These are phyloP conservation scores for Athripsodes cinereus DNA, from an alignment of 2,888 invertebrate genomes.

Conservation along the genomic window DNA sequence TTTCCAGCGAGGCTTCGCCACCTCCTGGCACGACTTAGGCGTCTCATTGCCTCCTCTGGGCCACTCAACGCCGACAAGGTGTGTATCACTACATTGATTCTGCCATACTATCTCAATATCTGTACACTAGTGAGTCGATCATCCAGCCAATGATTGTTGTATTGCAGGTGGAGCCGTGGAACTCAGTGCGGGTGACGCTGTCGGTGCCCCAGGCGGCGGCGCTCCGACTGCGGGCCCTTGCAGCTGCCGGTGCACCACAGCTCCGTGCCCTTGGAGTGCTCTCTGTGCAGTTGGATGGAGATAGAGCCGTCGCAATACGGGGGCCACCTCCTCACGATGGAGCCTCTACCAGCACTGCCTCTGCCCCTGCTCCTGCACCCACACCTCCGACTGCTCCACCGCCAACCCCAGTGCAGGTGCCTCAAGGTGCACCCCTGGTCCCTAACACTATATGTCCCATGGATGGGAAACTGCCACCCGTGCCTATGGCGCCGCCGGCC, in stretches of 20 bases:
- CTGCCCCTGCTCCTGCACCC: slow-evolving; percentile 35
- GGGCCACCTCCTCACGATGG: slow-evolving; percentile 6
- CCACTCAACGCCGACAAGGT: slow-evolving; percentile 62
- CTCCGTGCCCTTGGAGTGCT: slow-evolving; percentile 89
- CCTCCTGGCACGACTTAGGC: slow-evolving; percentile 71
- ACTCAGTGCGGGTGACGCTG: slow-evolving; percentile 95
- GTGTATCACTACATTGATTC: slow-evolving; percentile 6
- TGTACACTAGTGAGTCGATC: neutral
- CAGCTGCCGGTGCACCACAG: slow-evolving; percentile 83
- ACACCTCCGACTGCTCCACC: slow-evolving; percentile 59
- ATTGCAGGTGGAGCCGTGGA: slow-evolving; percentile 90
- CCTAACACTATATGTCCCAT: slow-evolving; percentile 86
- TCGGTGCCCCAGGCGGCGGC: slow-evolving; percentile 96
- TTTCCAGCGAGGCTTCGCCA: slow-evolving; percentile 75
- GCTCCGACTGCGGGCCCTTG: slow-evolving; percentile 81
- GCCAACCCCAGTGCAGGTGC: slow-evolving; percentile 52
- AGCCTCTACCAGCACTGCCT: slow-evolving; percentile 23
- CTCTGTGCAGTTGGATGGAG: slow-evolving; percentile 90
- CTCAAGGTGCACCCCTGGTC: slow-evolving; percentile 58
- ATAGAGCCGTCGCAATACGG: slow-evolving; percentile 59
- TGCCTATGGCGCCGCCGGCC: slow-evolving; percentile 52
- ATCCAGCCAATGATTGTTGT: no score
- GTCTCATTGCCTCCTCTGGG: slow-evolving; percentile 59
- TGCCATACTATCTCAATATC: no score
- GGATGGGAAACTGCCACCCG: slow-evolving; percentile 60